These are phyloP conservation scores for Tragopan temminckii DNA, from an alignment of 2,797 vertebrate species.

Conservation along the genomic window DNA sequence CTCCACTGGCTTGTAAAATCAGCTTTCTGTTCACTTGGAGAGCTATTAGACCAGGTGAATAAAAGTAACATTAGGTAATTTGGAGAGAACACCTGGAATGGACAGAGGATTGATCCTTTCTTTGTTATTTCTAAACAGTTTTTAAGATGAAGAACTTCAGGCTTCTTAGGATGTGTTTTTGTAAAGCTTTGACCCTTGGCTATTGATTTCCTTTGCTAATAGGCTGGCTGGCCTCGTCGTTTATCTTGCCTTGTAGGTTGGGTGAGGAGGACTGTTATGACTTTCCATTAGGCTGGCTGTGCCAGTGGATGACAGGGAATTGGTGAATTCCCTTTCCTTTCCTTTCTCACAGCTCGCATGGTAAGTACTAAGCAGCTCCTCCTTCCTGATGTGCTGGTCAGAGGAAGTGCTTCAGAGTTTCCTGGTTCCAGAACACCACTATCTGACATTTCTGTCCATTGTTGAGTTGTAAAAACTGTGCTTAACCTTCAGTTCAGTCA, in stretches of 20 bases:
- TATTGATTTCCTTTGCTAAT: slow-evolving; percentile 61
- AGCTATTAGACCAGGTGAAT: slow-evolving; percentile 80
- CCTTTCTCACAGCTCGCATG: neutral
- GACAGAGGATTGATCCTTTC: slow-evolving; percentile 56
- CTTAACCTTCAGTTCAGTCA: neutral
- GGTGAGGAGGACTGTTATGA: neutral
- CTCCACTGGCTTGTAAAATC: slow-evolving; percentile 87
- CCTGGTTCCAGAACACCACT: neutral
- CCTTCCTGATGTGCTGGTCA: neutral
- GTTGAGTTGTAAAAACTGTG: neutral
- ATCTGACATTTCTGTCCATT: neutral
- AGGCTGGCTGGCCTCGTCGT: slow-evolving; percentile 9
- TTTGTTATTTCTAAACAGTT: slow-evolving; percentile 59
- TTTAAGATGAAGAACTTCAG: slow-evolving; percentile 43
- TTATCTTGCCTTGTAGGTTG: neutral
- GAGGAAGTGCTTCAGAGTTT: neutral
- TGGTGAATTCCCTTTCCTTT: slow-evolving; percentile 21
- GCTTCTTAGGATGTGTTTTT: slow-evolving; percentile 43
- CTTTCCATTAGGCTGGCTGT: slow-evolving; percentile 48
- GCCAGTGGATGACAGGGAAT: slow-evolving; percentile 9
- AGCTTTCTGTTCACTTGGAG: slow-evolving; percentile 82
- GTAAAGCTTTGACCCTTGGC: slow-evolving; percentile 49
- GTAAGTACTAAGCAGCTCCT: slow-evolving; percentile 4
- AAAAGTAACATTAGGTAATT: slow-evolving; percentile 72
- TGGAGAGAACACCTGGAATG: slow-evolving; percentile 73